Conservation (phyloP, 2,113 vertebrate species). For the Cariama cristata region DNA sequence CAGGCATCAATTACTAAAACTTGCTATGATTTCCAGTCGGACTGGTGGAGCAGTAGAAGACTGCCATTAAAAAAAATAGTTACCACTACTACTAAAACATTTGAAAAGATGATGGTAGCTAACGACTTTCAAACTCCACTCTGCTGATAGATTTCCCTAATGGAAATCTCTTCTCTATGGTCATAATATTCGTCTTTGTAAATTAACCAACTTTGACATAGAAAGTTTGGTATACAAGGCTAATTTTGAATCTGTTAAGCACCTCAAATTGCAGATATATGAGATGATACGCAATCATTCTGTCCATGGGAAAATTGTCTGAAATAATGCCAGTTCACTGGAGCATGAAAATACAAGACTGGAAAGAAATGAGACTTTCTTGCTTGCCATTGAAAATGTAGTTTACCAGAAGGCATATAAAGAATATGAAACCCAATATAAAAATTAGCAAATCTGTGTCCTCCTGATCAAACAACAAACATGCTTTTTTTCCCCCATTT, state of each 20-base stretch:
- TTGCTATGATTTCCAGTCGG: background rate
- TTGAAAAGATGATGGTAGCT: slow-evolving; percentile 3
- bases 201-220: background rate
- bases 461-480: background rate
- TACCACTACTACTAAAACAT: background rate
- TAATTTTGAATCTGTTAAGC: background rate
- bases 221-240: background rate
- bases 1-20: background rate
- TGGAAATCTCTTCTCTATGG: background rate
- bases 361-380: background rate
- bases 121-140: background rate
- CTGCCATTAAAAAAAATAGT: background rate
- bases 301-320: background rate
- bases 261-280: background rate
- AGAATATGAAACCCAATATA: background rate
- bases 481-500: background rate
- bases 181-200: background rate
- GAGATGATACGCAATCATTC: background rate
- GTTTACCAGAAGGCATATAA: background rate
- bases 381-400: background rate
- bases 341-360: background rate
- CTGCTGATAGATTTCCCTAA: background rate
- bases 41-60: background rate
- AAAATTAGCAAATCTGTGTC: background rate
- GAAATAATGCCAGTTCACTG: background rate